phyloP scores from a whole-genome alignment of 2,888 invertebrate species.

The Esperia sulphurella region DNA sequence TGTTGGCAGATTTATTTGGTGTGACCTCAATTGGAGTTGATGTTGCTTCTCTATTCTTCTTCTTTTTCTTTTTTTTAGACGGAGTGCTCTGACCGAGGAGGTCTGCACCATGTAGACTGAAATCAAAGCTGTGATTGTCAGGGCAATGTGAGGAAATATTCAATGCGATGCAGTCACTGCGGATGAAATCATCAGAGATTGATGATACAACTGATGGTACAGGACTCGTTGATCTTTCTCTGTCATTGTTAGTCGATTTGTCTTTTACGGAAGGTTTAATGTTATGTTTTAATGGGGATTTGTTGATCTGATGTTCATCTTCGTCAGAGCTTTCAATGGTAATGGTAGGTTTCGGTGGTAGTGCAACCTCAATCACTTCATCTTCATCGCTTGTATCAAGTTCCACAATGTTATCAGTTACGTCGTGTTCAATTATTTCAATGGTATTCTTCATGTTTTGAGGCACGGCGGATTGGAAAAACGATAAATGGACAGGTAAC shows the following conservation, averaged over 20 bases:
- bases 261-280: conserved; percentile 18
- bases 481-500: conserved; percentile 39
- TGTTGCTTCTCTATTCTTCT: conserved; percentile 48
- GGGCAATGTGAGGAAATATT: conserved; percentile 64
- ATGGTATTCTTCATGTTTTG: conserved; percentile 47
- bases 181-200: conserved; percentile 72
- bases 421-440: conserved; percentile 55
- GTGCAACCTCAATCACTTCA: conserved; percentile 68
- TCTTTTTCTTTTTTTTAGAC: conserved; percentile 63
- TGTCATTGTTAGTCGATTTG: conserved; percentile 25
- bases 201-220: conserved; percentile 72
- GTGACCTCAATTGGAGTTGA: conserved; percentile 41
- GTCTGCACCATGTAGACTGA: conserved; percentile 70
- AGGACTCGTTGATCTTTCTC: conserved; percentile 60
- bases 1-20: conserved; percentile 20
- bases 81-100: conserved; percentile 53
- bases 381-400: conserved; percentile 69
- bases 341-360: conserved; percentile 69
- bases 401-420: conserved; percentile 33
- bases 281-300: conserved; percentile 14
- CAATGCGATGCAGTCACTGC: conserved; percentile 68
- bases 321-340: conserved; percentile 75
- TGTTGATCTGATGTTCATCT: conserved; percentile 49
- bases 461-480: conserved; percentile 53
- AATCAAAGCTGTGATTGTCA: conserved; percentile 65